Conservation (phyloP, 92 coral and sea anemone species). For the Ricordea florida region DNA sequence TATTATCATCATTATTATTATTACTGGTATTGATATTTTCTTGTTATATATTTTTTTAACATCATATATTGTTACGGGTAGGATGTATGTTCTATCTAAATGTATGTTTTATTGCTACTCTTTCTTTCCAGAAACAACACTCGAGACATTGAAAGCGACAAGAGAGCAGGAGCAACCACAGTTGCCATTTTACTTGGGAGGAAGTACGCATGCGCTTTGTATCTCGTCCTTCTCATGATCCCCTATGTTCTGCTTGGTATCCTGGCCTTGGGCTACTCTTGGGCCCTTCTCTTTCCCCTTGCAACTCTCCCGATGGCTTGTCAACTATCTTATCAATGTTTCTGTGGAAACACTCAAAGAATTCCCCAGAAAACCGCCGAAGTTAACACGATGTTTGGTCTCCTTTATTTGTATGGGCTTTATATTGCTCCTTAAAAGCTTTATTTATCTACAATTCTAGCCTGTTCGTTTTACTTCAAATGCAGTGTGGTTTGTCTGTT, state of each 20-base stretch:
- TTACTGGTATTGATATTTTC: too few species aligned
- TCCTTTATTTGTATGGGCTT: slow-evolving; percentile 54
- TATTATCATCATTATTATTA: too few species aligned
- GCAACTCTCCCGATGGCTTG: slow-evolving; percentile 63
- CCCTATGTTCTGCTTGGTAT: slow-evolving; percentile 52
- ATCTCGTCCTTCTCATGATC: slow-evolving; percentile 50
- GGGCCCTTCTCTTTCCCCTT: slow-evolving; percentile 54
- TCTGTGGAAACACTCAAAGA: slow-evolving; percentile 51
- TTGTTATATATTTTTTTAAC: background rate
- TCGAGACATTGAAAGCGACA: slow-evolving; percentile 80
- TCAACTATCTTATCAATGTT: slow-evolving; percentile 52
- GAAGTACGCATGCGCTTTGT: slow-evolving; percentile 52
- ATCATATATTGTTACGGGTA: background rate
- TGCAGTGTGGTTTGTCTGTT: too few species aligned
- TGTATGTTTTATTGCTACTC: background rate
- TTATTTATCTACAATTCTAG: too few species aligned
- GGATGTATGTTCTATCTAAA: too few species aligned
- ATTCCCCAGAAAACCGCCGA: slow-evolving; percentile 78
- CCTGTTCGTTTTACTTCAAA: too few species aligned
- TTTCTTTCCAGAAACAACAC: slow-evolving; percentile 65
- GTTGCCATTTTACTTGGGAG: slow-evolving; percentile 72
- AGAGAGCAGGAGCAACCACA: slow-evolving; percentile 67
- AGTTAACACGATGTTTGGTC: slow-evolving; percentile 66
- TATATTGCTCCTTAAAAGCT: too few species aligned
- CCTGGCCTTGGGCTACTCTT: slow-evolving; percentile 41